A percentile compares a stretch with the other conserved stretches of the same genome.
Conservation (phyloP, 2,113 vertebrate species). For the Otus sunia region DNA sequence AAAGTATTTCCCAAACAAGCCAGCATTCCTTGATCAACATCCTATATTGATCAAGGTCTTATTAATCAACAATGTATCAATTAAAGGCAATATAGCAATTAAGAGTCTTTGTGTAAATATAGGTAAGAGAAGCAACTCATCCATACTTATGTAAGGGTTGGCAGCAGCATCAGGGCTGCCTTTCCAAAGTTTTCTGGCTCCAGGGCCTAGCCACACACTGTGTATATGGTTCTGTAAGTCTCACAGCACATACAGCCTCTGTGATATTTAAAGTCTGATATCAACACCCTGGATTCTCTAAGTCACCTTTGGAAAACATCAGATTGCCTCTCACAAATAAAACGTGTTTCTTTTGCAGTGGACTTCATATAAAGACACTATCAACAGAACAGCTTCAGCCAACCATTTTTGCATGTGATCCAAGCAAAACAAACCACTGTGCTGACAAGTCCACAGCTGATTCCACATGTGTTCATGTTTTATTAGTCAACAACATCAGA, state of each 20-base stretch:
- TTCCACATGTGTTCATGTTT: not conserved
- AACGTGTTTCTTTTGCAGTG: not conserved
- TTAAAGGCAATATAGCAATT: not conserved
- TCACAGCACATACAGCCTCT: not conserved
- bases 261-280: not conserved
- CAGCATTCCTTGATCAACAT: not conserved
- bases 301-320: not conserved
- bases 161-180: not conserved
- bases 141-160: no score
- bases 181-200: not conserved
- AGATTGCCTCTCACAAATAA: not conserved
- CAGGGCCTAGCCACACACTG: not conserved
- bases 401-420: not conserved
- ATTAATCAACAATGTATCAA: not conserved
- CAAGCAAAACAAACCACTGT: not conserved
- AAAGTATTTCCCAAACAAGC: not conserved
- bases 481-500: not conserved
- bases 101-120: not conserved
- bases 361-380: not conserved
- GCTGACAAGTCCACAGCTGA: not conserved
- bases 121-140: not conserved
- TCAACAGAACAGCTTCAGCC: not conserved
- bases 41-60: not conserved
- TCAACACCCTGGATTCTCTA: not conserved
- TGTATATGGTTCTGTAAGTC: not conserved